Percentiles rank a stretch among this genome's conserved stretches.
These are phyloP conservation scores for Pyrochroa serraticornis DNA, from an alignment of 2,888 invertebrate species.

Conservation along the genomic window DNA sequence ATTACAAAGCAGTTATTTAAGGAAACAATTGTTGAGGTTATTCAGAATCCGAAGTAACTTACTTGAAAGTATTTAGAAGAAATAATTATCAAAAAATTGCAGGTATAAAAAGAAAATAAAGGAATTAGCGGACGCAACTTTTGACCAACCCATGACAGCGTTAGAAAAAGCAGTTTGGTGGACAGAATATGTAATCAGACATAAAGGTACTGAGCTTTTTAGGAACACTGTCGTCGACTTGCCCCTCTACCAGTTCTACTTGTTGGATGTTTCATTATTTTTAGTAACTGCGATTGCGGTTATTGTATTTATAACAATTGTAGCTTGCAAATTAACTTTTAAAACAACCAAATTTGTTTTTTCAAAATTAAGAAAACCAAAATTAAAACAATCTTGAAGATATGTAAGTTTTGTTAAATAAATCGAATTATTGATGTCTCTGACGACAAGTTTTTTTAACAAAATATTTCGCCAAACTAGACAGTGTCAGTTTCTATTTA, in stretches of 20 bases:
- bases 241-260: constrained; percentile 41
- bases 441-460: too few relatives aligned
- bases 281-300: neutral
- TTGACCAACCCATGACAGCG: constrained; percentile 35
- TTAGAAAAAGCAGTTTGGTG: constrained; percentile 41
- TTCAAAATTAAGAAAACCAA: too few relatives aligned
- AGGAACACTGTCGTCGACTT: constrained; percentile 35
- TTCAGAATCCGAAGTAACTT: constrained; percentile 40
- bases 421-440: too few relatives aligned
- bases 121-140: constrained; percentile 19
- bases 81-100: too few relatives aligned
- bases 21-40: constrained; percentile 41
- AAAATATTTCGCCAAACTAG: too few relatives aligned
- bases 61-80: too few relatives aligned
- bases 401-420: too few relatives aligned
- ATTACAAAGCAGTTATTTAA: constrained; percentile 36
- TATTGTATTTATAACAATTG: neutral
- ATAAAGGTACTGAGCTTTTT: constrained; percentile 36
- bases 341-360: too few relatives aligned
- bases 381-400: too few relatives aligned
- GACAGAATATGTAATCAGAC: constrained; percentile 40
- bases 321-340: too few relatives aligned
- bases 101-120: neutral
- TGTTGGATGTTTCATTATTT: constrained; percentile 38
- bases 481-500: too few relatives aligned